phyloP scores from a whole-genome alignment of 2,797 vertebrate genomes.

The Micropoecilia bifurca region DNA sequence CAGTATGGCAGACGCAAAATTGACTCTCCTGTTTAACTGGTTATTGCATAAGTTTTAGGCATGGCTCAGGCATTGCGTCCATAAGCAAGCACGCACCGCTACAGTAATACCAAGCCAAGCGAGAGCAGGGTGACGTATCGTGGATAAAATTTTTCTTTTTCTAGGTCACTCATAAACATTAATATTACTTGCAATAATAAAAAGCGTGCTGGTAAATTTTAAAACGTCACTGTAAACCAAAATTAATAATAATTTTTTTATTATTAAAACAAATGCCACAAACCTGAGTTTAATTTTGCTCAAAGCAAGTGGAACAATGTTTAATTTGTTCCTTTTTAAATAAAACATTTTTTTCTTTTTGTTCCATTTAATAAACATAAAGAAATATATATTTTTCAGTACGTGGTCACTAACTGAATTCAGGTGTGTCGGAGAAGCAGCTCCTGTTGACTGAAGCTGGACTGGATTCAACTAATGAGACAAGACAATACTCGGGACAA shows the following conservation, averaged over 20 bases:
- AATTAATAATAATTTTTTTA: not conserved
- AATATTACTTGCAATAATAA: not conserved
- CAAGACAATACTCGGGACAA: not conserved
- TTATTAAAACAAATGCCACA: not conserved
- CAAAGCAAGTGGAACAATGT: not conserved
- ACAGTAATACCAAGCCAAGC: not conserved
- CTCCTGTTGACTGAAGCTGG: not conserved
- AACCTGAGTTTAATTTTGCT: not conserved
- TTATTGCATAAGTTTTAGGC: conserved; percentile 38
- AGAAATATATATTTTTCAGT: not conserved
- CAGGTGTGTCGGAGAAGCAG: not conserved
- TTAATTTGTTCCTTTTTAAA: not conserved
- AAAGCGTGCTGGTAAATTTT: not conserved
- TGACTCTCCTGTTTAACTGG: conserved; percentile 59
- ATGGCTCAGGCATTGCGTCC: not conserved
- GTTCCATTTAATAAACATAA: not conserved
- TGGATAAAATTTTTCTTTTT: not conserved
- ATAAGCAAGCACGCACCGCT: not conserved
- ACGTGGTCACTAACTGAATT: not conserved
- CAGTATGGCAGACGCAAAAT: not conserved
- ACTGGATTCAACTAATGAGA: not conserved
- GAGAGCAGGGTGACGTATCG: not conserved
- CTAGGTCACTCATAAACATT: not conserved
- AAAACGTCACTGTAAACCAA: not conserved
- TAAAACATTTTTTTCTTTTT: not conserved